Conservation (phyloP, 92 coral and sea anemone species). For the Palythoa grandis region DNA sequence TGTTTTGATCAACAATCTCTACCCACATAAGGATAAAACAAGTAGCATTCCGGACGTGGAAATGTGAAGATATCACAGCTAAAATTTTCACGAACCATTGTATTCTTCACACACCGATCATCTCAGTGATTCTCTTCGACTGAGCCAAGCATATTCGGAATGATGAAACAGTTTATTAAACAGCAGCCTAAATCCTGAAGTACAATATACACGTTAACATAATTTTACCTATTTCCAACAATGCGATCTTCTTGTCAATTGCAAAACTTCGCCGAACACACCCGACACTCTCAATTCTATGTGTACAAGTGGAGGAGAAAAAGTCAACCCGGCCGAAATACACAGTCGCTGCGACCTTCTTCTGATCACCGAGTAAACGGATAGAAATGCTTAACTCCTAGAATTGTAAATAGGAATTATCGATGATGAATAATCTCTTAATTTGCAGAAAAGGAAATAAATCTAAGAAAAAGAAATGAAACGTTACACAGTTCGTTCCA, state of each 20-base stretch:
- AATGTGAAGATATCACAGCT: slow-evolving; percentile 42
- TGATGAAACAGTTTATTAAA: not conserved
- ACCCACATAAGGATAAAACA: slow-evolving; percentile 27
- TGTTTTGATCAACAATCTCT: not conserved
- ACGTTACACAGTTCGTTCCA: slow-evolving; percentile 20
- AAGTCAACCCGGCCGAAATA: not conserved
- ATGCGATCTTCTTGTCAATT: slow-evolving; percentile 1
- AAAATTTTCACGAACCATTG: slow-evolving; percentile 22
- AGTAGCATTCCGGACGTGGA: slow-evolving; percentile 35
- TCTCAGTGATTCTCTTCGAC: not conserved
- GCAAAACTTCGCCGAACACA: slow-evolving; percentile 29
- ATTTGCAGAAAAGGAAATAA: slow-evolving; percentile 6
- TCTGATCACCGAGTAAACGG: slow-evolving; percentile 4
- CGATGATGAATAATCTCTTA: not conserved
- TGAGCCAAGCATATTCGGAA: not conserved
- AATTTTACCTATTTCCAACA: not conserved
- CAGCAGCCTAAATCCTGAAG: not conserved
- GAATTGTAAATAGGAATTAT: not conserved
- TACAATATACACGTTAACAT: not conserved
- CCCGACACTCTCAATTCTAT: slow-evolving; percentile 21
- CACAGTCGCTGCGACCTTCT: not conserved
- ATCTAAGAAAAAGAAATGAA: slow-evolving; percentile 8
- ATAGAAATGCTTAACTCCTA: not conserved
- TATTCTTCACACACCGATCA: not conserved
- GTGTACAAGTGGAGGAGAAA: slow-evolving; percentile 3